Evolutionary conservation across 1,140 invertebrate species (phyloP), one percentile per base, ranked within the genome.

Genomic region (Mylabris phalerata): DNA sequence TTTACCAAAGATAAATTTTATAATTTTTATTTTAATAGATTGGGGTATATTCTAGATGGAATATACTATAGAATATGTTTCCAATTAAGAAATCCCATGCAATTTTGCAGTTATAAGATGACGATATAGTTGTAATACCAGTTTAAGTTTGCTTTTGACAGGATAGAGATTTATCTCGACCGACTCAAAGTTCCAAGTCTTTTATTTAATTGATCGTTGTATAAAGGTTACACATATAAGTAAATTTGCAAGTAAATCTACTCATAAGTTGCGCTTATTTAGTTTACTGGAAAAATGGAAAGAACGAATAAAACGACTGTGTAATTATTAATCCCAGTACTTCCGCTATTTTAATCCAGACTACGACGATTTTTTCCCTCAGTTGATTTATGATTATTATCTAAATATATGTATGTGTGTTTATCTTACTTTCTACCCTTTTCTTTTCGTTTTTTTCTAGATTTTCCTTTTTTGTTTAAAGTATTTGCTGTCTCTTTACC

Each of bases 151-250:
- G 51, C 51, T 9, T n/a, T 27, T 54, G 51, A 54, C 51, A 45
- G 51, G 38, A 10, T 44, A 45, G 39, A 57, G 55, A 57, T 57
- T 57, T 57, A 48, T 57, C 42, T 54, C 32, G 46, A 54, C 25
- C 44, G 45, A 25, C 25, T n/a, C 42, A 32, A 5, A 38, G 48
- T 7, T 32, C 48, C 32, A 38, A 50, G 51, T 43, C 51, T 54
- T 52, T 54, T 54, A 54, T 54, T 54, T 45, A 54, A 54, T 54
- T 54, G 51, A 54, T 45, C 43, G 24, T 43, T 26, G 19, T 2
- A 19, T 19, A 9, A 24, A 10, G 4, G 7, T 32, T 5, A 32
- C 7, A 7, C 7, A 32, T 3, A 7, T 32, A 32, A 32, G 7
- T 1, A 3, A 32, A 32, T 7, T 32, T 32, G 4, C 7, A 32